Percentiles rank a stretch among this genome's conserved stretches.
Evolutionary conservation across 2,113 vertebrate species (phyloP).

Genomic region (Panurus biarmicus): DNA sequence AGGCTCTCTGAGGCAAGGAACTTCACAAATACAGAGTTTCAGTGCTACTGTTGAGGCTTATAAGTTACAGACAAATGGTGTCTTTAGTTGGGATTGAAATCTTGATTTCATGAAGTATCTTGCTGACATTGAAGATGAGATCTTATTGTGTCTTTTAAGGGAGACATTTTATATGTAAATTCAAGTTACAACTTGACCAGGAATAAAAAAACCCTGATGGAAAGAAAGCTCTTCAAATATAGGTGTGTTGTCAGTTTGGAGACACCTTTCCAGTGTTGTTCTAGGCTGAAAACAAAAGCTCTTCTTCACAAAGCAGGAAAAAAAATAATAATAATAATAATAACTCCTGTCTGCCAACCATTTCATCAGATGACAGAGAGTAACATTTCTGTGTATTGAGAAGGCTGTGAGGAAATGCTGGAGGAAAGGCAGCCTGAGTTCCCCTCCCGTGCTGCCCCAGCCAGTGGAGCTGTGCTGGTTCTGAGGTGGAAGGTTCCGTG

Average conservation of each 20-base stretch:
- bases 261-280: background rate
- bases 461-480: background rate
- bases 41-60: background rate
- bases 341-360: background rate
- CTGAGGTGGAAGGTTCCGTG: background rate
- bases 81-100: background rate
- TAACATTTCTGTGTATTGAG: background rate
- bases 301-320: background rate
- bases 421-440: background rate
- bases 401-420: background rate
- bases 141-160: background rate
- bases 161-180: background rate
- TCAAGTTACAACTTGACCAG: background rate
- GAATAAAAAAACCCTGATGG: background rate
- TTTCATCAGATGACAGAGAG: background rate
- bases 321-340: too few species aligned
- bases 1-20: background rate
- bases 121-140: background rate
- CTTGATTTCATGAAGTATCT: background rate
- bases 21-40: background rate
- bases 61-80: background rate
- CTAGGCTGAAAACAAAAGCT: background rate
- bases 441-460: background rate
- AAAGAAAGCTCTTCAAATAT: background rate
- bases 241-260: background rate